These are phyloP conservation scores for Scaptomyza cyrtandrae DNA, from an alignment of 2,888 invertebrate species.

Conservation along the genomic window DNA sequence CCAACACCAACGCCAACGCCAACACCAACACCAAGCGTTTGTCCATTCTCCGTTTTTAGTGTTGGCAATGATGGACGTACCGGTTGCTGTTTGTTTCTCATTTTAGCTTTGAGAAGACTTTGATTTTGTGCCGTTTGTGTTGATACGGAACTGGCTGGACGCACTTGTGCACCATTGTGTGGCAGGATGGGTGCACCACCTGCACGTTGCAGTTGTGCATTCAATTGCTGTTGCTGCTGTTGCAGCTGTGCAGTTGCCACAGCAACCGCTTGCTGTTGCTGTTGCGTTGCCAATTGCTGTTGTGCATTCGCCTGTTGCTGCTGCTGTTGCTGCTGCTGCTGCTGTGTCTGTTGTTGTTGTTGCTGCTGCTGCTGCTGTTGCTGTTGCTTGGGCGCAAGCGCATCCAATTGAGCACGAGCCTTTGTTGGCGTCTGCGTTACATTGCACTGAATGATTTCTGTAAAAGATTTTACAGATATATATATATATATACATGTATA, in stretches of 20 bases:
- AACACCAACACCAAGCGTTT: slow-evolving; percentile 86
- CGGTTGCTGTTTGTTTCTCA: slow-evolving; percentile 89
- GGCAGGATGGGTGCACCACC: slow-evolving; percentile 87
- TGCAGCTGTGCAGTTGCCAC: slow-evolving; percentile 53
- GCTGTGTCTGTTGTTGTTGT: slow-evolving; percentile 57
- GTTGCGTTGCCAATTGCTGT: slow-evolving; percentile 51
- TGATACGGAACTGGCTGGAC: slow-evolving; percentile 93
- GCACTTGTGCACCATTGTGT: slow-evolving; percentile 86
- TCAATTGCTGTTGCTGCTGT: slow-evolving; percentile 69
- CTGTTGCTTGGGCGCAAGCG: slow-evolving; percentile 83
- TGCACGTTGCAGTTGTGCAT: slow-evolving; percentile 69
- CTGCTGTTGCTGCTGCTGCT: slow-evolving; percentile 59
- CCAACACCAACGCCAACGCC: slow-evolving; percentile 10
- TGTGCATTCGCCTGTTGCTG: slow-evolving; percentile 62
- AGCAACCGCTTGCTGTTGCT: slow-evolving; percentile 72
- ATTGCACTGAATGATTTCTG: slow-evolving; percentile 82
- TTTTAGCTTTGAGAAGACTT: slow-evolving; percentile 85
- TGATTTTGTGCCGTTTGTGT: slow-evolving; percentile 89
- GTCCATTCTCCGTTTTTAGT: slow-evolving; percentile 88
- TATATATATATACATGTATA: no score
- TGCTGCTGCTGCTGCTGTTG: slow-evolving; percentile 65
- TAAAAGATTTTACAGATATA: neutral
- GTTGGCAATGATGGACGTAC: slow-evolving; percentile 89
- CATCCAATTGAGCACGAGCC: slow-evolving; percentile 86
- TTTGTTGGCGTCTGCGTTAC: slow-evolving; percentile 84